Conservation (phyloP, 64 coral and sea anemone species). For the Orbicella faveolata region DNA sequence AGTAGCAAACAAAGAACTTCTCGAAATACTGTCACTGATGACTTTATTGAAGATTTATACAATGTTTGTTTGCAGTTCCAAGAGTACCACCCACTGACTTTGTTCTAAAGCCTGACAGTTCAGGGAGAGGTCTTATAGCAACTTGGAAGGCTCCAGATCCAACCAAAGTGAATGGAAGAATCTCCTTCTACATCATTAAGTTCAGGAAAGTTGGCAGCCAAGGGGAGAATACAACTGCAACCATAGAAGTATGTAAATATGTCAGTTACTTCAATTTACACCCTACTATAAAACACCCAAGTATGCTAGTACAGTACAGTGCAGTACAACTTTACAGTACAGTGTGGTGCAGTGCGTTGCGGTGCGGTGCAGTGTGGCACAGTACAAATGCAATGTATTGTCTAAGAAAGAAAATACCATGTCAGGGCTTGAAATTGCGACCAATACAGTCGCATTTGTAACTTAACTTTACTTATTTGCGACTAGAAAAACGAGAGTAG, state of each 20-base stretch:
- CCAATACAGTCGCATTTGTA: too few relatives aligned
- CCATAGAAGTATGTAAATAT: background rate
- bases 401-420: too few relatives aligned
- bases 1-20: too few relatives aligned
- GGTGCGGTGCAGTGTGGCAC: too few relatives aligned
- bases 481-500: too few relatives aligned
- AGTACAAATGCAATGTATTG: too few relatives aligned
- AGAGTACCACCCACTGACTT: conserved; percentile 42
- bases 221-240: background rate
- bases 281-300: too few relatives aligned
- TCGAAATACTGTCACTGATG: background rate
- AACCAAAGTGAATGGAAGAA: conserved; percentile 35
- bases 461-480: too few relatives aligned
- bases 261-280: background rate
- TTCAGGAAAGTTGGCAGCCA: conserved; percentile 16
- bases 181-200: conserved; percentile 31
- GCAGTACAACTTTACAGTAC: too few relatives aligned
- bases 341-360: too few relatives aligned
- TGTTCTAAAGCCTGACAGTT: conserved; percentile 18
- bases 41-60: background rate
- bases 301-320: too few relatives aligned
- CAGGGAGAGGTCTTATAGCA: conserved; percentile 27
- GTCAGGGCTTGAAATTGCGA: too few relatives aligned
- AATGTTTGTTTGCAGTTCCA: conserved; percentile 47
- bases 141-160: conserved; percentile 51